Conservation (phyloP, 2,113 vertebrate genomes). For the Osmerus eperlanus region DNA sequence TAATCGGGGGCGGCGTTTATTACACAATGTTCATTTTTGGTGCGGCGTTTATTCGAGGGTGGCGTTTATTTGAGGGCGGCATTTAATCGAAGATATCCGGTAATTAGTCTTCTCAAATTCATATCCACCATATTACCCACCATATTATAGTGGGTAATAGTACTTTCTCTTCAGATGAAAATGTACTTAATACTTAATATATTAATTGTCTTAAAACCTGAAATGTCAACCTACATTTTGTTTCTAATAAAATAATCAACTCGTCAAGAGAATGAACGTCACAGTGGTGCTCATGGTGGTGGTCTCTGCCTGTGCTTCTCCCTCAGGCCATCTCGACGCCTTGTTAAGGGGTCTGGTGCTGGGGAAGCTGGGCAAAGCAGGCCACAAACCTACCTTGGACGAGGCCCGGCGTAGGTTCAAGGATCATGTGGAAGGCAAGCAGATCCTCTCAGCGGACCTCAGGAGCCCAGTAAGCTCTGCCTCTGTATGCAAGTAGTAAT, state of each 20-base stretch:
- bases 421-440: conserved; percentile 92
- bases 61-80: too few relatives aligned
- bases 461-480: conserved; percentile 83
- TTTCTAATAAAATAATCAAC: background rate
- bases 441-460: conserved; percentile 86
- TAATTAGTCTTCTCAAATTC: too few relatives aligned
- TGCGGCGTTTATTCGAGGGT: too few relatives aligned
- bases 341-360: conserved; percentile 89
- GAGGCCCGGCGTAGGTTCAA: conserved; percentile 94
- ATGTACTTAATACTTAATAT: too few relatives aligned
- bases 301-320: background rate
- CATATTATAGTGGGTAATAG: too few relatives aligned
- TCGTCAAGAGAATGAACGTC: too few relatives aligned
- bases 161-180: too few relatives aligned
- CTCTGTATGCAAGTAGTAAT: background rate
- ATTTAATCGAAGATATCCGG: too few relatives aligned
- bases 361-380: conserved; percentile 93
- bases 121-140: too few relatives aligned
- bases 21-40: too few relatives aligned
- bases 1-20: too few relatives aligned
- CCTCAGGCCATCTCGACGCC: conserved; percentile 88
- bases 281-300: background rate
- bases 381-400: conserved; percentile 91
- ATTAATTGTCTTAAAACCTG: background rate
- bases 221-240: background rate